phyloP scores from a whole-genome alignment of 2,797 vertebrate species.

The Agapornis canus region DNA sequence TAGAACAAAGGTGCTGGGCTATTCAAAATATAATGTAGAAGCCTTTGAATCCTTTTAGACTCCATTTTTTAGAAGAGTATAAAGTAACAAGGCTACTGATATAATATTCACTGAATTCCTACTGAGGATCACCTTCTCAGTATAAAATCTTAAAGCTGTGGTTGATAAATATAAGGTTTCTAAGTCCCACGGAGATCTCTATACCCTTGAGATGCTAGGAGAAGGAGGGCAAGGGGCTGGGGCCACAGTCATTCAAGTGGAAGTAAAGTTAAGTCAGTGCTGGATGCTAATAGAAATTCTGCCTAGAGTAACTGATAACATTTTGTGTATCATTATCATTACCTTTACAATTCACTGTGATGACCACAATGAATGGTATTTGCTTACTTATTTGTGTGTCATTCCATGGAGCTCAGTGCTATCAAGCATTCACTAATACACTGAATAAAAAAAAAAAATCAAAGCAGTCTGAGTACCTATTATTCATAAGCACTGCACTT shows the following conservation, averaged over 20 bases:
- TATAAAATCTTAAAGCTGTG: neutral
- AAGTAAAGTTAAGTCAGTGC: neutral
- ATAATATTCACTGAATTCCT: neutral
- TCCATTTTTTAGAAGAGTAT: neutral
- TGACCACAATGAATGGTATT: neutral
- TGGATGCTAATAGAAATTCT: neutral
- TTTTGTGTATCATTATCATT: neutral
- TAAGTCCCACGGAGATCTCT: neutral
- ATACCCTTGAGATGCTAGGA: neutral
- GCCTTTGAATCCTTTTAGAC: neutral
- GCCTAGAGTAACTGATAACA: neutral
- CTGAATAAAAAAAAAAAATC: neutral
- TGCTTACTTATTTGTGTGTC: constrained; percentile 4
- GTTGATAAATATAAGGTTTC: neutral
- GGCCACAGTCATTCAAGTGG: neutral
- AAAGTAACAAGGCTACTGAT: neutral
- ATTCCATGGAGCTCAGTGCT: neutral
- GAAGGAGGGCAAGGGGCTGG: neutral
- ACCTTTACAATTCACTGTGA: neutral
- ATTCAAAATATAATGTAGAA: constrained; percentile 21
- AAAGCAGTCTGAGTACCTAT: constrained; percentile 10
- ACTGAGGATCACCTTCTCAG: neutral
- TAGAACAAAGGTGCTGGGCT: constrained; percentile 25
- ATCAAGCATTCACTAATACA: neutral
- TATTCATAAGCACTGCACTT: constrained; percentile 23